Conservation (phyloP, 2,888 invertebrate genomes). For the Elysia crispata region DNA sequence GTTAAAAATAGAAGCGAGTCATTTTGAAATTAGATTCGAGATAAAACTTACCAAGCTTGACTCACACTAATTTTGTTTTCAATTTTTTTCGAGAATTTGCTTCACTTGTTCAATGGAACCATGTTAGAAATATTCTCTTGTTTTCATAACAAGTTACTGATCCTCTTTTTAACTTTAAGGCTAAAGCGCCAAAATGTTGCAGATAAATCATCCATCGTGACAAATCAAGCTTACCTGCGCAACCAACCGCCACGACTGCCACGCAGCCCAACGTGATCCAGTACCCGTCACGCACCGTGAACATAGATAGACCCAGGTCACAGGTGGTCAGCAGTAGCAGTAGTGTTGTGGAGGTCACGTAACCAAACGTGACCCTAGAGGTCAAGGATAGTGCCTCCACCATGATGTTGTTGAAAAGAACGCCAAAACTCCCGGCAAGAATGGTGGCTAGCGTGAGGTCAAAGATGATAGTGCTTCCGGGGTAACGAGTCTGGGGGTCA, state of each 20-base stretch:
- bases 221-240: conserved; percentile 57
- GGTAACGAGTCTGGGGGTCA: conserved; percentile 82
- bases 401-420: conserved; percentile 86
- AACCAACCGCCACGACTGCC: conserved; percentile 52
- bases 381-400: conserved; percentile 32
- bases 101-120: no score
- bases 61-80: no score
- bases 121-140: no score
- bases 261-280: conserved; percentile 73
- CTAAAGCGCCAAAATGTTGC: no score
- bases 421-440: conserved; percentile 91
- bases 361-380: conserved; percentile 79
- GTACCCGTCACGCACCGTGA: conserved; percentile 88
- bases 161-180: no score
- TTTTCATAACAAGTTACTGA: no score
- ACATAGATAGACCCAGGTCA: conserved; percentile 91
- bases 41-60: no score
- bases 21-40: no score
- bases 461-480: conserved; percentile 90
- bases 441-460: conserved; percentile 96
- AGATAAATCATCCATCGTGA: no score
- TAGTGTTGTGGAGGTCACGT: conserved; percentile 88
- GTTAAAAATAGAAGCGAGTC: no score
- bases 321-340: conserved; percentile 90
- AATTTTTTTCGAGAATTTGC: no score